These are phyloP conservation scores for Catharus fuscescens DNA, from an alignment of 2,113 vertebrate genomes.

Conservation along the genomic window DNA sequence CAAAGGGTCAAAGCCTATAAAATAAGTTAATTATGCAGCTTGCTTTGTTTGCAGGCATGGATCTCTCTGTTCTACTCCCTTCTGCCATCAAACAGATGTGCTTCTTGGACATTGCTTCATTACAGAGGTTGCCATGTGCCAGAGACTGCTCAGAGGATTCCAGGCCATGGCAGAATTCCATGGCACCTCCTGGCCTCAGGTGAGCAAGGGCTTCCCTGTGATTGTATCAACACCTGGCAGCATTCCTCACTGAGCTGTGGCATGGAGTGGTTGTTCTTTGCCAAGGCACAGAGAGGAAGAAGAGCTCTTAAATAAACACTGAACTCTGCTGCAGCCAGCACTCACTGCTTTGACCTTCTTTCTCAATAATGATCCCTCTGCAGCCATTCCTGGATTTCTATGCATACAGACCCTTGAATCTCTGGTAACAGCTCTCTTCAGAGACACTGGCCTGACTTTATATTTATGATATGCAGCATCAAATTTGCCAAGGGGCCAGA, in stretches of 20 bases:
- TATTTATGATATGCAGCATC: not conserved
- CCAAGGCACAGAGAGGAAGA: not conserved
- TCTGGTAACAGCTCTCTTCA: not conserved
- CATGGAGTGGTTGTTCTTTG: not conserved
- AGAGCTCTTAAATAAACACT: not conserved
- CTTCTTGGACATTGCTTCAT: constrained; percentile 17
- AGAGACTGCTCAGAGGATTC: not conserved
- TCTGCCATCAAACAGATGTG: not conserved
- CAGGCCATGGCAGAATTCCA: not conserved
- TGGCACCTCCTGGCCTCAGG: not conserved
- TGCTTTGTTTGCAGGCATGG: not conserved
- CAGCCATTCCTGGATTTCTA: not conserved
- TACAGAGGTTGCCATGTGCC: not conserved
- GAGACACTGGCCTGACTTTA: not conserved
- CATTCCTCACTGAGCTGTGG: not conserved
- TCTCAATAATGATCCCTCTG: not conserved
- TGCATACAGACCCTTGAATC: not conserved
- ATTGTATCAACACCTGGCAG: not conserved
- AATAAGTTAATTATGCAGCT: not conserved
- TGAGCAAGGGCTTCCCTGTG: not conserved
- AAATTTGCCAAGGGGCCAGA: not conserved
- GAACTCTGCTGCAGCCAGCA: not conserved
- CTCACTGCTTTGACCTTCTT: not conserved
- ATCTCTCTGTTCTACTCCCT: not conserved
- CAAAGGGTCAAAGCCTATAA: not conserved